phyloP scores from a whole-genome alignment of 2,888 invertebrate genomes.

The Polydrusus pterygomalis region DNA sequence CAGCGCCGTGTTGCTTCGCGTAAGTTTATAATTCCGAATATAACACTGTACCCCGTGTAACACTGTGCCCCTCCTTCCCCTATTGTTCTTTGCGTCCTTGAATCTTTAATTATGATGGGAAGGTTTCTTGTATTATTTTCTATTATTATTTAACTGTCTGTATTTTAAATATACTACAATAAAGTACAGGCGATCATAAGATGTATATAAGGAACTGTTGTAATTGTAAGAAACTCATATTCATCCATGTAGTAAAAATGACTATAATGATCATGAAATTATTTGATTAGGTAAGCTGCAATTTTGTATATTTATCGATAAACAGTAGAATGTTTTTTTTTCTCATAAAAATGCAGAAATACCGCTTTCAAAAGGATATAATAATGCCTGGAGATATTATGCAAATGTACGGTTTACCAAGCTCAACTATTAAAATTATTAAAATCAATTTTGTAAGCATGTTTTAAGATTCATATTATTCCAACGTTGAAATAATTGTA shows the following conservation, averaged over 20 bases:
- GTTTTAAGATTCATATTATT: slow-evolving; percentile 2
- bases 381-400: slow-evolving; percentile 5
- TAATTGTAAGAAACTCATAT: neutral
- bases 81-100: slow-evolving; percentile 28
- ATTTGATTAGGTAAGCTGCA: slow-evolving; percentile 1
- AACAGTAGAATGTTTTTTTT: slow-evolving; percentile 7
- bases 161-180: slow-evolving; percentile 4
- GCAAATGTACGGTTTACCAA: slow-evolving; percentile 5
- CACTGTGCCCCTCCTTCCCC: too few relatives aligned
- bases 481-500: neutral
- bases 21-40: too few relatives aligned
- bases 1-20: too few relatives aligned
- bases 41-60: too few relatives aligned
- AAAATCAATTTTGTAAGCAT: slow-evolving; percentile 18
- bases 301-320: neutral
- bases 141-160: slow-evolving; percentile 19
- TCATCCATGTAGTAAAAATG: neutral
- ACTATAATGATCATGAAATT: slow-evolving; percentile 1
- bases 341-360: slow-evolving; percentile 19
- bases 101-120: slow-evolving; percentile 27
- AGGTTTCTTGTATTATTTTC: slow-evolving; percentile 12
- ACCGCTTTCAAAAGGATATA: slow-evolving; percentile 6
- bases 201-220: neutral
- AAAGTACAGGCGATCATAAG: neutral
- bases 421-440: slow-evolving; percentile 1